phyloP scores from a whole-genome alignment of 53 echinoderm and acorn worm genomes.

The Mesocentrotus franciscanus region DNA sequence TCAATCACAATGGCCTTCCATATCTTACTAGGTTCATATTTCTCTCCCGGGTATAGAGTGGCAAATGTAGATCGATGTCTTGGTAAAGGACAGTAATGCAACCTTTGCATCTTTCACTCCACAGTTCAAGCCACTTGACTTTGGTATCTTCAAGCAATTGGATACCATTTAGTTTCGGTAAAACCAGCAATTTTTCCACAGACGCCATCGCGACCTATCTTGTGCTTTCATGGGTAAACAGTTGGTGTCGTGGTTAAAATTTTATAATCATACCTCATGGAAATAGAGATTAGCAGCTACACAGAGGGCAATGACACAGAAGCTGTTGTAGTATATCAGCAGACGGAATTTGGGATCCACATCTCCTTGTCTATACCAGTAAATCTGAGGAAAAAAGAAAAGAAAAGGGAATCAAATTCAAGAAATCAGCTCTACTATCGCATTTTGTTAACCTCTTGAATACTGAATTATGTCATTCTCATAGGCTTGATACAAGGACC shows the following conservation, averaged over 20 bases:
- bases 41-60: not conserved
- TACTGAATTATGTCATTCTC: too few species aligned
- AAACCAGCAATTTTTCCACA: not conserved
- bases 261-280: constrained; percentile 68
- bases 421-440: not conserved
- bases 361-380: constrained; percentile 98
- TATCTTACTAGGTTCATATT: not conserved
- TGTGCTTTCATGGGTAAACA: not conserved
- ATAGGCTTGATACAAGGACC: too few species aligned
- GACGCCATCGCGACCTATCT: not conserved
- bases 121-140: not conserved
- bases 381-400: constrained; percentile 77
- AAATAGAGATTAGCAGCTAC: constrained; percentile 88
- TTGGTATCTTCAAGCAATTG: not conserved
- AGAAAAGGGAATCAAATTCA: not conserved
- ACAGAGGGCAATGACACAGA: constrained; percentile 83
- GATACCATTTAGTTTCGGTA: not conserved
- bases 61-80: not conserved
- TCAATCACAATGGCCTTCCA: not conserved
- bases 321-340: constrained; percentile 93
- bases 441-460: too few species aligned
- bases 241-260: not conserved
- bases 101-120: not conserved
- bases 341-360: constrained; percentile 92
- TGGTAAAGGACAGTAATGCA: not conserved